Base-by-base conservation (phyloP, 2,113 vertebrate species). In the Penelope pileata region DNA sequence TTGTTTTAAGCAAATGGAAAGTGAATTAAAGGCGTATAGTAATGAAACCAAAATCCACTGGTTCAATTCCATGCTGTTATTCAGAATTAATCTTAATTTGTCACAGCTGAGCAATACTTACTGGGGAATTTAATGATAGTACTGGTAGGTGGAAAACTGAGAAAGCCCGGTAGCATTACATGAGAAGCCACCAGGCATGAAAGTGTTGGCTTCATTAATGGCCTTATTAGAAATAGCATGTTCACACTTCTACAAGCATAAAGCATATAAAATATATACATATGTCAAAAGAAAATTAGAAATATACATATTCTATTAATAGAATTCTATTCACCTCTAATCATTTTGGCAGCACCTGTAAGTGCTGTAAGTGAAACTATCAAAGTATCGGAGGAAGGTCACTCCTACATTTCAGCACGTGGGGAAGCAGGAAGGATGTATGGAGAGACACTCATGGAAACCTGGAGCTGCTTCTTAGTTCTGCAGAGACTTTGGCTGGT, bases 91-190 rank as follows among this genome's bases (percentile, higher is more conserved):
- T 53, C 16, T 92, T 60, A 79, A 47, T 64, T 88, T 88, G 40
- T 74, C n/a, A 40, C 62, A 51, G 21, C 34, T 76, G 23, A 26
- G 30, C 36, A 74, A 70, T 60, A 48, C 29, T 88, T 12, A 56
- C 2, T 50, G 53, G 43, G 53, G 58, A 80, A 47, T 60, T 86
- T 26, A 43, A 0, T 0, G 0, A 40, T 34, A 29, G 29, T 43
- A n/a, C 7, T 21, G 32, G 32, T 77, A n/a, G 11, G 15, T 68
- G 38, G 54, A 56, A 84, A 56, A 54, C 32, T 32, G n/a, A 60
- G 38, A 40, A 62, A 81, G 27, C 17, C 83, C 34, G 4, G 18
- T 17, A 42, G 38, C 38, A 42, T 54, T 54, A 30, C 58, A 19
- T 82, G 62, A n/a, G n/a, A 62, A 74, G 51, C 53, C 60, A 78